These are phyloP conservation scores for Pseudochromis fuscus DNA, from an alignment of 2,797 vertebrate genomes.

Conservation along the genomic window DNA sequence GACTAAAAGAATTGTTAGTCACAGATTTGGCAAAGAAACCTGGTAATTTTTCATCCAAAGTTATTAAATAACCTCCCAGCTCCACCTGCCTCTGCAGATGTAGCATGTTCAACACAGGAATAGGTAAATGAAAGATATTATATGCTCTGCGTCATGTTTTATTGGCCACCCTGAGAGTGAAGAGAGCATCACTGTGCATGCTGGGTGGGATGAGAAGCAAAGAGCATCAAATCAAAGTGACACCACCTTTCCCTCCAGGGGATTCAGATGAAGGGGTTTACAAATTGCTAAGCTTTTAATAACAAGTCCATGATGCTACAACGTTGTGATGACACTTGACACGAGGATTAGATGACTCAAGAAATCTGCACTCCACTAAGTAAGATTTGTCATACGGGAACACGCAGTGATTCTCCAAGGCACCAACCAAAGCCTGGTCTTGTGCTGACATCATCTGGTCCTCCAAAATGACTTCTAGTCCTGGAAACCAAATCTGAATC, in stretches of 20 bases:
- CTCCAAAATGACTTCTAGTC: slow-evolving; percentile 7
- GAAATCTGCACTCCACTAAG: slow-evolving; percentile 53
- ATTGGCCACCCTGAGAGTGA: slow-evolving; percentile 33
- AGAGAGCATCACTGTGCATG: slow-evolving; percentile 30
- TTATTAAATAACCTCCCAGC: background rate
- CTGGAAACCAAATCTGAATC: slow-evolving; percentile 17
- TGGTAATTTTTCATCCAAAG: background rate
- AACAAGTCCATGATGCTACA: slow-evolving; percentile 50
- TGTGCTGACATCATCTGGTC: slow-evolving; percentile 25
- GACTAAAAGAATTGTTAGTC: background rate
- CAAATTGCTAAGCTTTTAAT: slow-evolving; percentile 74
- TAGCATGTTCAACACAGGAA: background rate
- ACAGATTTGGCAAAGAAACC: background rate
- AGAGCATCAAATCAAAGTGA: slow-evolving; percentile 68
- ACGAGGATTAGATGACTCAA: slow-evolving; percentile 70
- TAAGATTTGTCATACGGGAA: slow-evolving; percentile 63
- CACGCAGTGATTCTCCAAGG: slow-evolving; percentile 14
- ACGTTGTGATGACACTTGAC: slow-evolving; percentile 60
- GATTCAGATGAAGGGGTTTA: slow-evolving; percentile 67
- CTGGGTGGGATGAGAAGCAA: slow-evolving; percentile 39
- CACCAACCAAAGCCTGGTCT: slow-evolving; percentile 16
- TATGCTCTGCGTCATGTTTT: slow-evolving; percentile 2
- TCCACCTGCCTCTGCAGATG: background rate
- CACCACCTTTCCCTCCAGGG: slow-evolving; percentile 48
- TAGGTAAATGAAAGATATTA: background rate